A percentile compares a stretch with the other conserved stretches of the same genome.
These are phyloP conservation scores for Zosterops lateralis DNA, from an alignment of 2,113 vertebrate genomes.

Conservation along the genomic window DNA sequence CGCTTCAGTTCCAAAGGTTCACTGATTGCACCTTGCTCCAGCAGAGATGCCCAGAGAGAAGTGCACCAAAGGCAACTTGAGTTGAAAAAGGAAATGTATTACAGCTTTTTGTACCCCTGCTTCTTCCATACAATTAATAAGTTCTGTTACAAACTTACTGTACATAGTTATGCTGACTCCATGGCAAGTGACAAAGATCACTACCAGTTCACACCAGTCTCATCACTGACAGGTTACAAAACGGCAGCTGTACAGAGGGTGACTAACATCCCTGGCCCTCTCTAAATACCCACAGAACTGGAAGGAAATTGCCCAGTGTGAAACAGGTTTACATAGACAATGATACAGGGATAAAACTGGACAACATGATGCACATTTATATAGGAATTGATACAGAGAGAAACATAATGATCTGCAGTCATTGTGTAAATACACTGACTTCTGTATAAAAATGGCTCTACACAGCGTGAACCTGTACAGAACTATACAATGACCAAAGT, in stretches of 20 bases:
- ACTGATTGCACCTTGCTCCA: too few relatives aligned
- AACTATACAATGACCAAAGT: background rate
- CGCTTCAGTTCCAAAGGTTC: background rate
- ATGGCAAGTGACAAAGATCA: background rate
- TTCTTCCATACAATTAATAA: background rate
- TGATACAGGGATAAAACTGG: too few relatives aligned
- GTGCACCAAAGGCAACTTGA: background rate
- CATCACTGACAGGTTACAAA: background rate
- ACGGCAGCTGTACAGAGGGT: rapidly evolving
- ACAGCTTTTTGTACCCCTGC: rapidly evolving
- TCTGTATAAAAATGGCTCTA: background rate
- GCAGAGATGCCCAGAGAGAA: rapidly evolving
- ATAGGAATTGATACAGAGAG: too few relatives aligned
- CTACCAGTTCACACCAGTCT: too few relatives aligned
- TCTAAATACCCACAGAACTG: background rate
- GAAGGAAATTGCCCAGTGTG: rapidly evolving
- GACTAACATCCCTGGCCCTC: background rate
- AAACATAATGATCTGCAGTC: background rate
- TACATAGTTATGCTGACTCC: too few relatives aligned
- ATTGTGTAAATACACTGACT: background rate
- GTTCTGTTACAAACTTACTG: background rate
- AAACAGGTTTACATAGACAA: background rate
- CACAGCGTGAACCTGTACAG: rapidly evolving
- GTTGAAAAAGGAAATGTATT: background rate
- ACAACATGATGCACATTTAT: too few relatives aligned